Base-by-base conservation (phyloP, 2,797 vertebrate genomes). In the Enteromius radiatus region DNA sequence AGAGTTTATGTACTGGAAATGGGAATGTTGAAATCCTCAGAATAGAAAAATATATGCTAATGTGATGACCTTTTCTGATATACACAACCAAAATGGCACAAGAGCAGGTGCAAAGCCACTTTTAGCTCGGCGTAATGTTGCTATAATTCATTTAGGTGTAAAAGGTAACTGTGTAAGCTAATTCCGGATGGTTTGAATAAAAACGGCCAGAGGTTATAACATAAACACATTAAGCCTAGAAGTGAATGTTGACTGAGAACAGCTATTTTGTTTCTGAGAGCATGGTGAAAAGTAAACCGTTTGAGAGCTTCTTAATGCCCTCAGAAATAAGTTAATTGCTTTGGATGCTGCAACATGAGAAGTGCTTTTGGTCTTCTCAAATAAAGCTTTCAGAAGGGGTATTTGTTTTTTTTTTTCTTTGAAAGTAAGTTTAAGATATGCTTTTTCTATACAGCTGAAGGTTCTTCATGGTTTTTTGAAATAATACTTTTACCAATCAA, bases 61-160 rank as follows among this genome's bases (percentile, higher is more conserved):
- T 77, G 63, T 43, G 52, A 83, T 74, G 26, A 84, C 75, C 52
- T 71, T 82, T 73, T 74, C 47, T 63, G 63, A 70, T 75, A 47
- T 41, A 71, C 59, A 45, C 41, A 80, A 76, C 77, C 65, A 56
- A 81, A 78, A 78, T 54, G 65, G 76, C 67, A 38, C 43, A 54
- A 61, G 33, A 78, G 81, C 90, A 92, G 92, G 87, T 92, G 90
- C 84, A 86, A 54, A 7, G 85, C 81, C 81, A 64, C 84, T 85
- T 87, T 86, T 70, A 84, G 78, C 75, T 63, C 43, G 67, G 67
- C 78, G 82, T 91, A 87, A 73, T 84, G 87, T 86, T 88, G 84
- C 87, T 80, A 38, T 86, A 81, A 85, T 78, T 61, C 47, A 68
- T 89, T 86, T 69, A 74, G 73, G 87, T 45, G 87, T 68, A 87